Conservation (phyloP, 2,888 invertebrate genomes). For the Sesamia inferens region DNA sequence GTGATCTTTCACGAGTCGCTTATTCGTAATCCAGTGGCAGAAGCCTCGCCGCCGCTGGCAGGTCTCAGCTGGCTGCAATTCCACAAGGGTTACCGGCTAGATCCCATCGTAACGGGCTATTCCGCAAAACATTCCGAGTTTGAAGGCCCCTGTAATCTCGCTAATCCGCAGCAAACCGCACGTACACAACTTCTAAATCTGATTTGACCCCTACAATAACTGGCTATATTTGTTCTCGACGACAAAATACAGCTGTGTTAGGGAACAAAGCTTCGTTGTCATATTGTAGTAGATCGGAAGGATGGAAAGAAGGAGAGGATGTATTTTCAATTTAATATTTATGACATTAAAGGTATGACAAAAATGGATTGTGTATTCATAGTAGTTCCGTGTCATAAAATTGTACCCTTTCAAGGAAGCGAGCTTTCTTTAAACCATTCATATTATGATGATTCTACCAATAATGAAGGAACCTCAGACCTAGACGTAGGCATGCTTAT, state of each 20-base stretch:
- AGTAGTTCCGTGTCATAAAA: conserved; percentile 21
- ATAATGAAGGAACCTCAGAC: neutral
- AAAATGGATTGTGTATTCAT: conserved; percentile 19
- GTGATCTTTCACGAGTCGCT: conserved; percentile 38
- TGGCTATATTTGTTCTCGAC: conserved; percentile 60
- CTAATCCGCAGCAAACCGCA: conserved; percentile 77
- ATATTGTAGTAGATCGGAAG: conserved; percentile 40
- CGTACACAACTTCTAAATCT: conserved; percentile 73
- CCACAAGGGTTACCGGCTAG: conserved; percentile 66
- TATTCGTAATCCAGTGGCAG: conserved; percentile 65
- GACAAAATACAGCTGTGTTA: conserved; percentile 50
- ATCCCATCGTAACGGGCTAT: conserved; percentile 68
- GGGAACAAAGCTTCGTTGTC: conserved; percentile 33
- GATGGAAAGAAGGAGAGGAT: neutral
- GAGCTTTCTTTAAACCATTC: conserved; percentile 1
- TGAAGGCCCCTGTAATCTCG: conserved; percentile 72
- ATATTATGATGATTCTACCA: conserved; percentile 7
- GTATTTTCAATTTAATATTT: conserved; percentile 37
- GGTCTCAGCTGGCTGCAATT: conserved; percentile 73
- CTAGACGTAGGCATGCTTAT: neutral
- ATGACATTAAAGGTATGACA: conserved; percentile 7
- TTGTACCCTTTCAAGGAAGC: neutral
- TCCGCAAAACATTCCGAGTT: conserved; percentile 74
- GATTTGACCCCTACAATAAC: conserved; percentile 65
- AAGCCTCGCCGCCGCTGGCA: conserved; percentile 59